Percentiles rank a stretch among this genome's conserved stretches.
Evolutionary conservation across 2,797 vertebrate species (phyloP).

Genomic region (Borostomias antarcticus): DNA sequence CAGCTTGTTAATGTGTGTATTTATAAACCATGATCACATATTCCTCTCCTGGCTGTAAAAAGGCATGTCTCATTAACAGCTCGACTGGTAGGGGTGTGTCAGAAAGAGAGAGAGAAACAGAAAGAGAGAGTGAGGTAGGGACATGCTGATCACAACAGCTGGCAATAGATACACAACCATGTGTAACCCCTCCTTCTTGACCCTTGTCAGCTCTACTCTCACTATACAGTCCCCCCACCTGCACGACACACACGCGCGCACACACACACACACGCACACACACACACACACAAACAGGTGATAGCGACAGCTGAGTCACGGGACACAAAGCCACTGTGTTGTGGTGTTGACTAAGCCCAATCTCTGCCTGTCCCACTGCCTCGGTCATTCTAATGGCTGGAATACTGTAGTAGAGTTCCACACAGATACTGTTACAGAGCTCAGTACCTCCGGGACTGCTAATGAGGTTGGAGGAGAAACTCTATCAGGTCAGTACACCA

Average conservation of each 20-base stretch:
- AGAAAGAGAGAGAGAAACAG: too few relatives aligned
- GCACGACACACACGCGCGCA: not conserved
- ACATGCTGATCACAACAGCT: slow-evolving; percentile 18
- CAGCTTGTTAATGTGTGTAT: too few relatives aligned
- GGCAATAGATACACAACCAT: too few relatives aligned
- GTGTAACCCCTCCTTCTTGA: not conserved
- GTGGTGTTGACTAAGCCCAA: slow-evolving; percentile 15
- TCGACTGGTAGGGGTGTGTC: not conserved
- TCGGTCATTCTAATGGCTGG: slow-evolving; percentile 4
- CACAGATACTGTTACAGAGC: slow-evolving; percentile 1
- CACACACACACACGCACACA: slow-evolving; percentile 3
- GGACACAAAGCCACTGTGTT: slow-evolving; percentile 36
- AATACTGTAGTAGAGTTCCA: not conserved
- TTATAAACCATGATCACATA: not conserved
- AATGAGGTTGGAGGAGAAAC: not conserved
- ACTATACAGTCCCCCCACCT: not conserved
- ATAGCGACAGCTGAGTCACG: slow-evolving; percentile 30
- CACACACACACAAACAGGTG: slow-evolving; percentile 25
- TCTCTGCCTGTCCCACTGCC: slow-evolving; percentile 6
- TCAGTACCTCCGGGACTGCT: not conserved
- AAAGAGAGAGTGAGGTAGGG: not conserved
- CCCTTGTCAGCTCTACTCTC: not conserved
- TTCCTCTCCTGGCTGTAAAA: slow-evolving; percentile 3
- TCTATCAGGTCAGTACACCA: slow-evolving; percentile 8
- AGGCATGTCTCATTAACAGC: not conserved